Evolutionary conservation across 2,888 invertebrate genomes (phyloP).

Genomic region (Caenorhabditis macrosperma): DNA sequence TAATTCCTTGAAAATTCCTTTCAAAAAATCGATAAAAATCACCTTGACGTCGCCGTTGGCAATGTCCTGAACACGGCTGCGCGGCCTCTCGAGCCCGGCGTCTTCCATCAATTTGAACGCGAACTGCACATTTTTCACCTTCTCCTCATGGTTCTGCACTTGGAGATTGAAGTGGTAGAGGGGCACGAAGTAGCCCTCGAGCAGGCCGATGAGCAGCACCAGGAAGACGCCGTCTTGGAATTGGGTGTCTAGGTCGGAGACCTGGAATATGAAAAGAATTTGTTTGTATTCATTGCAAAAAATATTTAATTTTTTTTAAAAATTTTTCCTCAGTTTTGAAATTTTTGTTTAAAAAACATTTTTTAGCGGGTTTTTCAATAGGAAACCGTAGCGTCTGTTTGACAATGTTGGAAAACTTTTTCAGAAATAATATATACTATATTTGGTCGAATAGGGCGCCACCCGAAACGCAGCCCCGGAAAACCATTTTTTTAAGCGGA

Average conservation of each 20-base stretch:
- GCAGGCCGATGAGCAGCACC: conserved; percentile 92
- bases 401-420: not conserved
- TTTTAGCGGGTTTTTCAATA: not conserved
- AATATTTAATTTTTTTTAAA: too few relatives aligned
- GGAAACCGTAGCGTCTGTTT: not conserved
- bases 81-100: conserved; percentile 78
- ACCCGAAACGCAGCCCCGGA: too few relatives aligned
- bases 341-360: not conserved
- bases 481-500: too few relatives aligned
- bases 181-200: conserved; percentile 98
- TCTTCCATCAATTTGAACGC: conserved; percentile 94
- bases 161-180: conserved; percentile 92
- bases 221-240: conserved; percentile 98
- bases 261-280: too few relatives aligned
- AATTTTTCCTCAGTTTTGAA: too few relatives aligned
- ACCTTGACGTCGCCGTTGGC: conserved; percentile 85
- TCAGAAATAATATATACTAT: not conserved
- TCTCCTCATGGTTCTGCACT: conserved; percentile 75
- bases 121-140: conserved; percentile 96
- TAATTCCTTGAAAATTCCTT: not conserved
- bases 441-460: too few relatives aligned
- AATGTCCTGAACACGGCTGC: conserved; percentile 85
- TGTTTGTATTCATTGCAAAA: too few relatives aligned
- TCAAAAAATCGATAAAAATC: not conserved
- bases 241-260: conserved; percentile 88